phyloP scores from a whole-genome alignment of 1,140 invertebrate genomes.

The Matsumurasca onukii region DNA sequence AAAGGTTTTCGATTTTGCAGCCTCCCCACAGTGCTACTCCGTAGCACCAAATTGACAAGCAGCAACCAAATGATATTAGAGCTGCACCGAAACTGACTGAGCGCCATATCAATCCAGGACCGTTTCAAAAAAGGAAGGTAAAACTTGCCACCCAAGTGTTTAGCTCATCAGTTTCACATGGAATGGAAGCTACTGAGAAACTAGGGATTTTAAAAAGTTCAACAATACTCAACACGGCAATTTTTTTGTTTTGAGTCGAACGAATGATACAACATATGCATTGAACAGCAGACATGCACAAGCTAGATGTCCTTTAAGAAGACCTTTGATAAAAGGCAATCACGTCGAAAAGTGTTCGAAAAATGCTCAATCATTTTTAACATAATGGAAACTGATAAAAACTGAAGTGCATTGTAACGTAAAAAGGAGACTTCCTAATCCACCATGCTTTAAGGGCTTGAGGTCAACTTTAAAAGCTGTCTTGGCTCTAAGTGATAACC shows the following conservation, averaged over 20 bases:
- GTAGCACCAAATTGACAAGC: conserved; percentile 18
- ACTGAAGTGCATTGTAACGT: too few species aligned
- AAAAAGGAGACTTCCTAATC: too few species aligned
- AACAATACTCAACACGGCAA: background rate
- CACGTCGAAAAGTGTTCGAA: background rate
- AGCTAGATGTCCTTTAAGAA: background rate
- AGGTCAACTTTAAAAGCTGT: background rate
- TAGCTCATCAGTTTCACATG: background rate
- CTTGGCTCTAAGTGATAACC: background rate
- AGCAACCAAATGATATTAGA: background rate
- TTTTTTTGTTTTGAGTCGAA: background rate
- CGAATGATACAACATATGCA: background rate
- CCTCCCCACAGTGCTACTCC: conserved; percentile 30
- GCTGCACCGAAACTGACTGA: conserved; percentile 9
- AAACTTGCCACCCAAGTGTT: conserved; percentile 1
- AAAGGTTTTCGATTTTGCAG: too few species aligned
- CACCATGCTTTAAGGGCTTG: too few species aligned
- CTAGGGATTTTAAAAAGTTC: background rate
- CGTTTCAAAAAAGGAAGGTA: background rate
- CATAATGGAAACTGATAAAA: background rate
- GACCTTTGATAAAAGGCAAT: background rate
- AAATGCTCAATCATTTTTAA: background rate
- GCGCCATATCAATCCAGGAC: background rate
- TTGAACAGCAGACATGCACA: background rate
- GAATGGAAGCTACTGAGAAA: background rate